Percentiles rank a stretch among this genome's conserved stretches.
phyloP scores from a whole-genome alignment of 2,888 invertebrate genomes.

The Drosophila planitibia region DNA sequence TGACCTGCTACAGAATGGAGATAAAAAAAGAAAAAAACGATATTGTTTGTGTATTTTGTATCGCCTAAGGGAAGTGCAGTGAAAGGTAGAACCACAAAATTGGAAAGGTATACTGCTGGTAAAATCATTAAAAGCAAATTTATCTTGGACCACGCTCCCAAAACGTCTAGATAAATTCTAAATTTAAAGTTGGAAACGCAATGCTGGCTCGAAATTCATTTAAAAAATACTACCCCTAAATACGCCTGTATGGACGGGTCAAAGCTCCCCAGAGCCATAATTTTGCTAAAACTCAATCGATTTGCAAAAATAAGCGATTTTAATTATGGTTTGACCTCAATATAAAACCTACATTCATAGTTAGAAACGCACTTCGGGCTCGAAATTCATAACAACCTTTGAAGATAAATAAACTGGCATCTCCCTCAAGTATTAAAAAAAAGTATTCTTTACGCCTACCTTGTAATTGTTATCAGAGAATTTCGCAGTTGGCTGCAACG shows the following conservation, averaged over 20 bases:
- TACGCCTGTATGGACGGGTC: not conserved
- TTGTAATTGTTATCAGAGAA: not conserved
- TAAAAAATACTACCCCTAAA: not conserved
- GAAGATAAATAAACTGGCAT: not conserved
- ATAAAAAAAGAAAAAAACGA: no score
- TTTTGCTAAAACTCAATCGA: not conserved
- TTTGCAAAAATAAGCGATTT: not conserved
- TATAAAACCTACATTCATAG: not conserved
- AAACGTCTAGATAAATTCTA: not conserved
- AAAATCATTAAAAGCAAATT: not conserved
- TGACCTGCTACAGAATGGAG: no score
- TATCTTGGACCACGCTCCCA: not conserved
- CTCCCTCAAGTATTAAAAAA: not conserved
- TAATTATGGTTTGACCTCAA: not conserved
- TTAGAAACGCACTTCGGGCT: not conserved
- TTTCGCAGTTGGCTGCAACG: not conserved
- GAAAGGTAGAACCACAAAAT: not conserved
- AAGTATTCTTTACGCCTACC: not conserved
- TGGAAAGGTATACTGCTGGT: not conserved
- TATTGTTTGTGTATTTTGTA: no score
- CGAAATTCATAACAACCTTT: fast-evolving
- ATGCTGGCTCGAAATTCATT: not conserved
- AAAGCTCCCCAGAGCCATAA: not conserved
- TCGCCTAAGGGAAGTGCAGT: no score
- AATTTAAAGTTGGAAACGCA: not conserved